Base-by-base conservation (phyloP, 1,140 invertebrate species). In the Drosophila micromelanica region DNA sequence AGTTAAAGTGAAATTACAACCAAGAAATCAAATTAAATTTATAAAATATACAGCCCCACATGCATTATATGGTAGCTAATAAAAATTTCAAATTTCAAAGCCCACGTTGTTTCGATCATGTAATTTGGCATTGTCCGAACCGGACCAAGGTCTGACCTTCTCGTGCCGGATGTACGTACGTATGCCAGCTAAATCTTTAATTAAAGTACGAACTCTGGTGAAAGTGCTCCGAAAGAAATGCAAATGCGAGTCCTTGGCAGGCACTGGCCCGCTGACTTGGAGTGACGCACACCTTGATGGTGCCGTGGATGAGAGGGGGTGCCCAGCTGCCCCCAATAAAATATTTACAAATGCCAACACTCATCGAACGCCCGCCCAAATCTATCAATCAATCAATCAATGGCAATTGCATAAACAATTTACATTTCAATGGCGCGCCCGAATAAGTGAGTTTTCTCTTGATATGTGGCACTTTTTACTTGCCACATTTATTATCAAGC, bases 61-160 rank as follows among this genome's bases (percentile, higher is more conserved):
- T 80, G 84, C 79, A 86, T 78, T 74, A 59, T 86, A 80, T 70
- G 75, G 57, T 87, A 86, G 82, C 82, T 86, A 86, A 86, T 86
- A 89, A 86, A 78, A 87, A 82, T 76, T 86, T 79, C 63, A 76
- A 86, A 78, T 87, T 76, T 71, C 70, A 61, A 63, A 75, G 56
- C 35, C 49, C 62, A 30, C 43, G 52, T 49, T 30, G 7, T 20
- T 35, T 30, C n/a, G 78, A 75, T 71, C 79, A 65, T 79, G 71
- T 54, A 82, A 84, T 84, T 82, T 78, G 48, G 45, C 55, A 45
- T 45, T 56, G 42, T 46, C 35, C 51, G 17, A 46, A 23, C 45
- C 3, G 13, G 12, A 23, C 32, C 11, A 38, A n/a, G 40, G 40
- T 35, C 40, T 82, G 82, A 86, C 82, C 82, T 86, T 86, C 76